Base-by-base conservation (phyloP, 2,797 vertebrate species). In the Oreochromis grahami region DNA sequence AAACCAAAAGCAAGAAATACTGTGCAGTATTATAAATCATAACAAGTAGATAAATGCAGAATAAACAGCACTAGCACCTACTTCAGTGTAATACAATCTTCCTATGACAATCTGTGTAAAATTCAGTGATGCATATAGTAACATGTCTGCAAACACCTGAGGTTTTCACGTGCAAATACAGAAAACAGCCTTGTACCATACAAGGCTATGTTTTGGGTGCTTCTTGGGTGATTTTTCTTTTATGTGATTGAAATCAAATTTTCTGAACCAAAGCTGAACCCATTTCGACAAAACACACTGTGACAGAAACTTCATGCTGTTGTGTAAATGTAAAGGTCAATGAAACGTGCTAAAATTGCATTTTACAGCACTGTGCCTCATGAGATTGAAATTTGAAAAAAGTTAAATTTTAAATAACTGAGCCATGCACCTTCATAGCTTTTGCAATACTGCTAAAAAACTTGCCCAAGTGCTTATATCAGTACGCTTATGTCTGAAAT, bases 41-140 rank as follows among this genome's bases (percentile, higher is more conserved):
- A 24, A 8, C 8, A 70, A 26, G 21, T 10, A 45, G 21, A 43
- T 5, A 83, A 53, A 83, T 43, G 4, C 50, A 60, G 34, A 84
- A 13, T 14, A 26, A 80, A 45, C 3, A 50, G 17, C 4, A 36
- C 14, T 48, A 51, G 80, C 3, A 78, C 76, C 38, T 50, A 29
- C 21, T 76, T n/a, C 36, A 19, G 24, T 43, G 32, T 80, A 84
- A 13, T 36, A 1, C n/a, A 79, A 86, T 56, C 70, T n/a, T 76
- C 50, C 77, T 51, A 8, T 68, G 41, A 77, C 56, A 65, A 80
- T 68, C 70, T 80, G 19, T 80, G 19, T 70, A 19, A n/a, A 41
- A 72, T 24, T 76, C 78, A 78, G 58, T 52, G 76, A 79, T 63
- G 90, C 89, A 80, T 81, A 74, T n/a, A 81, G 48, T 74, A 85